Evolutionary conservation across 2,888 invertebrate species (phyloP).

Genomic region (Chromoteleia sp.): DNA sequence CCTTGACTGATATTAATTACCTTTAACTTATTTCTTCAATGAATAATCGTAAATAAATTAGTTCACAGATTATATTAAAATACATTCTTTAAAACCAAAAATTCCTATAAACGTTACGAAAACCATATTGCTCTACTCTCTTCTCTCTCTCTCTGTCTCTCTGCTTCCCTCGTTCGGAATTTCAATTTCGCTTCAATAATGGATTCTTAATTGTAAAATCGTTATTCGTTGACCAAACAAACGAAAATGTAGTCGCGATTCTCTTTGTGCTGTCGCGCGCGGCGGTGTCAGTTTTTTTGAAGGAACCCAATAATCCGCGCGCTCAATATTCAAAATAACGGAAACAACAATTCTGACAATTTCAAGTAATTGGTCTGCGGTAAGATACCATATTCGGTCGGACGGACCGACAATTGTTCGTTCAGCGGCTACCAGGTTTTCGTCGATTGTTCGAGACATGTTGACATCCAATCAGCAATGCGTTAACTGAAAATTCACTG

Average conservation of each 20-base stretch:
- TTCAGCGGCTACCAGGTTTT: conserved; percentile 26
- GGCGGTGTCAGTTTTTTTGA: conserved; percentile 33
- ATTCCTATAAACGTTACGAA: neutral
- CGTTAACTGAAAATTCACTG: conserved; percentile 68
- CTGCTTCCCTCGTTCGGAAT: conserved; percentile 21
- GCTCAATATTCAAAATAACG: conserved; percentile 64
- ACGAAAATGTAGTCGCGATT: conserved; percentile 30
- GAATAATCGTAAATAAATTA: no score
- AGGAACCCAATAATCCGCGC: conserved; percentile 46
- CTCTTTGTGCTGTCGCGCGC: conserved; percentile 72
- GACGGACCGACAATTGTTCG: conserved; percentile 46
- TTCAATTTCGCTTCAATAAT: conserved; percentile 60
- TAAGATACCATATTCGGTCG: conserved; percentile 61
- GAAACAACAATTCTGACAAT: conserved; percentile 63
- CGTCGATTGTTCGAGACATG: conserved; percentile 66
- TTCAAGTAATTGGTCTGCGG: conserved; percentile 64
- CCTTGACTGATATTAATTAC: no score
- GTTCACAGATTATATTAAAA: conserved; percentile 3
- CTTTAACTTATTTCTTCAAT: no score
- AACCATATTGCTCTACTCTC: neutral
- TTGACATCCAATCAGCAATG: conserved; percentile 67
- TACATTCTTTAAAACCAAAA: conserved; percentile 19
- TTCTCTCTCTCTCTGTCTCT: neutral
- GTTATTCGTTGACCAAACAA: conserved; percentile 61
- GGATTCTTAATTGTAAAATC: conserved; percentile 65